Percentiles rank a stretch among this genome's conserved stretches.
phyloP scores from a whole-genome alignment of 1,140 invertebrate species.

The Drosophila tani region DNA sequence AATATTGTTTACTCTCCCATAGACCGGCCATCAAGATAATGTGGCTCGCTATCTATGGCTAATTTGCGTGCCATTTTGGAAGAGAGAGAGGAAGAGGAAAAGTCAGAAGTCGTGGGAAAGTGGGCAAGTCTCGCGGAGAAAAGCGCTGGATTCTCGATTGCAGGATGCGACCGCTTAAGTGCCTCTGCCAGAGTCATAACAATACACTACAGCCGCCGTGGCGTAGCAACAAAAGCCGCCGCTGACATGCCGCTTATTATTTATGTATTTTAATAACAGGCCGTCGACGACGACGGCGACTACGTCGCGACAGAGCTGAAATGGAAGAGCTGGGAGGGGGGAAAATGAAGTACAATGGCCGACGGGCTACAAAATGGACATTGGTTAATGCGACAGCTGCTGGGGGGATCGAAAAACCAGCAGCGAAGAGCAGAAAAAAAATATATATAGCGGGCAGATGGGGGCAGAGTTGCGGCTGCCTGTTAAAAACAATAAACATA shows the following conservation, averaged over 20 bases:
- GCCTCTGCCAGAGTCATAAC: slow-evolving; percentile 74
- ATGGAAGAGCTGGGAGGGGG: not conserved
- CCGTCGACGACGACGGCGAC: slow-evolving; percentile 52
- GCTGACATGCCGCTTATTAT: slow-evolving; percentile 82
- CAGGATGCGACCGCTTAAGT: slow-evolving; percentile 79
- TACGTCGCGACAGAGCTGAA: slow-evolving; percentile 47
- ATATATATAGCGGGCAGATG: not conserved
- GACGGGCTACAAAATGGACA: slow-evolving; percentile 76
- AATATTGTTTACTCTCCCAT: slow-evolving; percentile 34
- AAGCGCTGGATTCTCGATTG: slow-evolving; percentile 41
- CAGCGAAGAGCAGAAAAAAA: slow-evolving; percentile 18
- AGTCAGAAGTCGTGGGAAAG: not conserved
- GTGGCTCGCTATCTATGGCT: slow-evolving; percentile 41
- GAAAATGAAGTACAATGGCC: slow-evolving; percentile 66
- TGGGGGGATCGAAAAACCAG: slow-evolving; percentile 45
- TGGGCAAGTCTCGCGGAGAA: slow-evolving; percentile 22
- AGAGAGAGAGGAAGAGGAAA: not conserved
- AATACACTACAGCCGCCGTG: slow-evolving; percentile 62
- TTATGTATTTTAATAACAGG: slow-evolving; percentile 83
- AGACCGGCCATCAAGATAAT: slow-evolving; percentile 51
- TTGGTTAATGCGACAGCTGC: slow-evolving; percentile 80
- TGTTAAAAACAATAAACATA: slow-evolving; percentile 49
- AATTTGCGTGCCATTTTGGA: slow-evolving; percentile 54
- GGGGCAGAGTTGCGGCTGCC: slow-evolving; percentile 19
- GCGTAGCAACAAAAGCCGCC: slow-evolving; percentile 76